Percentiles rank a stretch among this genome's conserved stretches.
These are phyloP conservation scores for Pipra filicauda DNA, from an alignment of 2,113 vertebrate species.

Conservation along the genomic window DNA sequence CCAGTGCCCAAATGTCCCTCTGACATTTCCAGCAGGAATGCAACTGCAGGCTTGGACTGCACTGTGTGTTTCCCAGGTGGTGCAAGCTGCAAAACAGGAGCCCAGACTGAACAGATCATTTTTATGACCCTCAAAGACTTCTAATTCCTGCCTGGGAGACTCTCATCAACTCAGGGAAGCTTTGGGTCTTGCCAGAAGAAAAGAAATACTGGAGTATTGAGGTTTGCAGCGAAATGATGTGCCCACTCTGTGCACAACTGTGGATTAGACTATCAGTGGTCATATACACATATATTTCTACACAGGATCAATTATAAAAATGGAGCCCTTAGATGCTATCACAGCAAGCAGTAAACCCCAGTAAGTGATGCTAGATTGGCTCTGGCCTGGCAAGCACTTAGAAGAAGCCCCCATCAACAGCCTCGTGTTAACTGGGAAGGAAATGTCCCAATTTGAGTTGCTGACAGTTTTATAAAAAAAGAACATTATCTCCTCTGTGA, in stretches of 20 bases:
- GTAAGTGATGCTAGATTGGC: background rate
- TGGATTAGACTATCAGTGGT: background rate
- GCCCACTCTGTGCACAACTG: background rate
- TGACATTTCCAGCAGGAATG: background rate
- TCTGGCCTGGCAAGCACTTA: background rate
- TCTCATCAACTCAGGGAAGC: background rate
- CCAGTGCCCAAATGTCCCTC: background rate
- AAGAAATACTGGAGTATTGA: background rate
- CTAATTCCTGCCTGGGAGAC: background rate
- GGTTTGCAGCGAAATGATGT: background rate
- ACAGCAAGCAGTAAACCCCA: background rate
- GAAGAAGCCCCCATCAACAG: background rate
- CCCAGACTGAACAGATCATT: background rate
- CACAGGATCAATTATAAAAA: background rate
- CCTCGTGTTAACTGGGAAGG: background rate
- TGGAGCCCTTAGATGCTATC: background rate
- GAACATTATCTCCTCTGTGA: slow-evolving; percentile 45
- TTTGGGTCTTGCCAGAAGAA: background rate
- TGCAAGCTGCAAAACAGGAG: background rate
- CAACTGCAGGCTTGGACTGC: background rate
- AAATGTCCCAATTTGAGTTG: slow-evolving; percentile 11
- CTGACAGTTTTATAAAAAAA: slow-evolving; percentile 28
- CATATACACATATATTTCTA: background rate
- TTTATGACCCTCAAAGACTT: background rate
- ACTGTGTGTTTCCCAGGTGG: background rate